Evolutionary conservation across 2,888 invertebrate genomes (phyloP).

Genomic region (Amiota communis): DNA sequence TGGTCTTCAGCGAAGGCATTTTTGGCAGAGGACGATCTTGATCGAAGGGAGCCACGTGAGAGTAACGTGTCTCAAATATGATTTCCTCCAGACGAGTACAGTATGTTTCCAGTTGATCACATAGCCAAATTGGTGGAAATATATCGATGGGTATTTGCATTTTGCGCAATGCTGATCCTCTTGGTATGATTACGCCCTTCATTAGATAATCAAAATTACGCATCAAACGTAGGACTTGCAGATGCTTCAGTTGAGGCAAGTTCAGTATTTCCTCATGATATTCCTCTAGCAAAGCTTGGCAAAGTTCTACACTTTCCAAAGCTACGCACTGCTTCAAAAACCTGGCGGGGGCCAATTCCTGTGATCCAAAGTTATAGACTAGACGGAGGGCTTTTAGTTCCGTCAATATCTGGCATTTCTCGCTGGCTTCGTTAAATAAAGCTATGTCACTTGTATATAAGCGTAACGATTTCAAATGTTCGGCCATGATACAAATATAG

Average conservation of each 20-base stretch:
- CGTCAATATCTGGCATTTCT: neutral
- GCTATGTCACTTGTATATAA: neutral
- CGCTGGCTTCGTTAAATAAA: neutral
- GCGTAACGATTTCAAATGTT: neutral
- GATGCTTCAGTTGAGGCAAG: neutral
- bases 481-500: slow-evolving; percentile 11
- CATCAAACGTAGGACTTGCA: neutral
- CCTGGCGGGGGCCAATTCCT: neutral
- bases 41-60: neutral
- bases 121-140: slow-evolving; percentile 14
- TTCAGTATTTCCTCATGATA: neutral
- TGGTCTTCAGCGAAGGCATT: neutral
- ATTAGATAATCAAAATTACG: neutral
- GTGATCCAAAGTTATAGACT: neutral
- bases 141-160: neutral
- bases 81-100: neutral
- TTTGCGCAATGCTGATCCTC: neutral
- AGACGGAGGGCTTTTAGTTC: neutral
- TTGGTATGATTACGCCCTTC: neutral
- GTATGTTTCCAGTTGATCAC: neutral
- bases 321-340: neutral
- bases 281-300: neutral
- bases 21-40: neutral
- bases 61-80: neutral
- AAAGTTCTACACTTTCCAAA: neutral